Evolutionary conservation across 2,113 vertebrate genomes (phyloP).

Genomic region (Cervus canadensis): DNA sequence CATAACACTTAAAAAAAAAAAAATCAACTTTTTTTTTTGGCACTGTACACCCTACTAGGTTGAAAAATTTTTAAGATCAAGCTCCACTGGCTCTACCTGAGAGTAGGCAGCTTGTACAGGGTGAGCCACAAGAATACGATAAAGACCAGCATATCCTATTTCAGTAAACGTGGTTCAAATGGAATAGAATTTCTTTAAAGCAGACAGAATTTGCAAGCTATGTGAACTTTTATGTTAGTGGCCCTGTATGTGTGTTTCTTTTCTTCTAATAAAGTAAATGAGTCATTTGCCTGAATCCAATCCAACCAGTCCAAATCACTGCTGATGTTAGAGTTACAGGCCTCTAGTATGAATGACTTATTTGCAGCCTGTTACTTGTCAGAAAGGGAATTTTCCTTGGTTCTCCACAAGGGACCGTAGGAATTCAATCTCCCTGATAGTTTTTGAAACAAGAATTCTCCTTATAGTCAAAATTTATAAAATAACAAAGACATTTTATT

Average conservation of each 20-base stretch:
- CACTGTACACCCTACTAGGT: not conserved
- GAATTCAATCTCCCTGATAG: not conserved
- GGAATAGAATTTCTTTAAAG: not conserved
- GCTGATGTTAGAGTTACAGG: not conserved
- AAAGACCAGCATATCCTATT: not conserved
- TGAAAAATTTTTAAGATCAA: not conserved
- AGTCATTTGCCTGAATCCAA: not conserved
- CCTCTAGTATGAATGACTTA: not conserved
- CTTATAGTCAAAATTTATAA: not conserved
- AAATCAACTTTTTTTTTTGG: not conserved
- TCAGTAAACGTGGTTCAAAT: not conserved
- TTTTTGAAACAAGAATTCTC: not conserved
- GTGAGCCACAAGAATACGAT: not conserved
- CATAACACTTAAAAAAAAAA: not conserved
- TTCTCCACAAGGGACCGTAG: not conserved
- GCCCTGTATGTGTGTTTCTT: not conserved
- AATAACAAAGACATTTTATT: conserved; percentile 18
- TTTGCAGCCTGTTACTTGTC: not conserved
- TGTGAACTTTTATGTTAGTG: not conserved
- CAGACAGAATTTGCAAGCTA: not conserved
- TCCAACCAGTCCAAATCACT: not conserved
- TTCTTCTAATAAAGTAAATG: not conserved
- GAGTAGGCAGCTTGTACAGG: not conserved
- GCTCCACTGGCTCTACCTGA: not conserved
- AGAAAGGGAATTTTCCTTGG: not conserved